These are phyloP conservation scores for Leucosticte australis DNA, from an alignment of 2,113 vertebrate genomes.

Conservation along the genomic window DNA sequence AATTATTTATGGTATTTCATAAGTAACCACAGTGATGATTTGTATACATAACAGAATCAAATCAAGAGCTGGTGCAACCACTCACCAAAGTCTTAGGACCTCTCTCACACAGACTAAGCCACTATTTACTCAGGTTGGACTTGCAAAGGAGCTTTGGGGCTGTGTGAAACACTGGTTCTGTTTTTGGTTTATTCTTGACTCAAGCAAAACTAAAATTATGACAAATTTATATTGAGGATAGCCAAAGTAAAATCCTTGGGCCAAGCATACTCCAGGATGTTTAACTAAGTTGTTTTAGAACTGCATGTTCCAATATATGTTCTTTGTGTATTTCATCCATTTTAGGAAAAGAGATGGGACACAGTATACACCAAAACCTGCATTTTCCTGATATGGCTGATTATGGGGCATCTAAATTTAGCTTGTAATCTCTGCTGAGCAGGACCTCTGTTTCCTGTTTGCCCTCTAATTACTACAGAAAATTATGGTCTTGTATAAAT, in stretches of 20 bases:
- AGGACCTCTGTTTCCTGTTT: conserved; percentile 8
- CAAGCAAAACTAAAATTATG: not conserved
- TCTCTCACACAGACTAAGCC: not conserved
- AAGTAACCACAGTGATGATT: not conserved
- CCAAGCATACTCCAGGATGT: not conserved
- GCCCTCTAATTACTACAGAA: conserved; percentile 10
- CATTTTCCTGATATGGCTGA: not conserved
- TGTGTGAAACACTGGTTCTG: not conserved
- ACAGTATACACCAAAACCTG: not conserved
- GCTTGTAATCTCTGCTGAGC: conserved; percentile 1
- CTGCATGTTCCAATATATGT: not conserved
- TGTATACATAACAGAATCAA: not conserved
- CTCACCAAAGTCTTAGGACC: not conserved
- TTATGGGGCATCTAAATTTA: conserved; percentile 18
- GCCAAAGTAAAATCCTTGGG: not conserved
- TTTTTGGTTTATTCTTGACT: not conserved
- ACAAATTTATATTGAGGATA: not conserved
- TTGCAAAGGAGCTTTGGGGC: not conserved
- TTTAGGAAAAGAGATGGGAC: not conserved
- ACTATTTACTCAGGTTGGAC: not conserved
- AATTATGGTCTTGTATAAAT: not conserved
- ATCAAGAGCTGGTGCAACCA: not conserved
- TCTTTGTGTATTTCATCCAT: not conserved
- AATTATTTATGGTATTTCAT: not conserved
- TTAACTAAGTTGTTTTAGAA: not conserved